A percentile compares a stretch with the other conserved stretches of the same genome.
Evolutionary conservation across 92 coral and sea anemone genomes (phyloP).

Genomic region (Palythoa grandis): DNA sequence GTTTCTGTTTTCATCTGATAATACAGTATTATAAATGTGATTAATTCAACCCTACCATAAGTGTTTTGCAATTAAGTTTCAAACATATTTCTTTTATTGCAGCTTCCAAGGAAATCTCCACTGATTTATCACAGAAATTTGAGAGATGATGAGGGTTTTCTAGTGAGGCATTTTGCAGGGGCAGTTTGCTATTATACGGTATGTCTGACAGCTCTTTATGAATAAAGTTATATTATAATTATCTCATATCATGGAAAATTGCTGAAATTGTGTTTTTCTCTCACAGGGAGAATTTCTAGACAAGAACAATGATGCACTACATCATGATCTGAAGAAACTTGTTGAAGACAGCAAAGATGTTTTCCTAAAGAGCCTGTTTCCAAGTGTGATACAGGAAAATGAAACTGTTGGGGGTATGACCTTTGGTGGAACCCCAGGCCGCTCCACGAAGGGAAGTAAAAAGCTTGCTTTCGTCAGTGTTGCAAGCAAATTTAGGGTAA

Average conservation of each 20-base stretch:
- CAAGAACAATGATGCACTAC: conserved; percentile 96
- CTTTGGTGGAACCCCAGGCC: conserved; percentile 56
- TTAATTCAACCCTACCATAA: too few relatives aligned
- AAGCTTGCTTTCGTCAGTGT: conserved; percentile 93
- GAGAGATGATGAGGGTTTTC: conserved; percentile 95
- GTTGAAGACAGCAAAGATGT: conserved; percentile 92
- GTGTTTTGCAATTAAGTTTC: neutral
- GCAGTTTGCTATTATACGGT: conserved; percentile 97
- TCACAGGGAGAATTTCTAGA: conserved; percentile 84
- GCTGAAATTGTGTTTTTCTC: neutral
- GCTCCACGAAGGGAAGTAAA: conserved; percentile 68
- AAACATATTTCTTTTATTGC: neutral
- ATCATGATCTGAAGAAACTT: conserved; percentile 85
- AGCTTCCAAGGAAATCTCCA: conserved; percentile 97
- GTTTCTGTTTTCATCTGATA: too few relatives aligned
- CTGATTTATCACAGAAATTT: conserved; percentile 90
- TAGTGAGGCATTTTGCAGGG: conserved; percentile 96
- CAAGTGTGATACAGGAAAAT: conserved; percentile 57
- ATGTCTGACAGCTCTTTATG: conserved; percentile 29
- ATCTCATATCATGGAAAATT: neutral
- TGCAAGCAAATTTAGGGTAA: conserved; percentile 95
- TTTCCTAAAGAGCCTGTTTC: conserved; percentile 92
- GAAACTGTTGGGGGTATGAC: conserved; percentile 65
- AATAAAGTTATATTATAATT: neutral
- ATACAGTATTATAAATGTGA: too few relatives aligned